phyloP scores from a whole-genome alignment of 2,113 vertebrate species.

The Platanista minor region DNA sequence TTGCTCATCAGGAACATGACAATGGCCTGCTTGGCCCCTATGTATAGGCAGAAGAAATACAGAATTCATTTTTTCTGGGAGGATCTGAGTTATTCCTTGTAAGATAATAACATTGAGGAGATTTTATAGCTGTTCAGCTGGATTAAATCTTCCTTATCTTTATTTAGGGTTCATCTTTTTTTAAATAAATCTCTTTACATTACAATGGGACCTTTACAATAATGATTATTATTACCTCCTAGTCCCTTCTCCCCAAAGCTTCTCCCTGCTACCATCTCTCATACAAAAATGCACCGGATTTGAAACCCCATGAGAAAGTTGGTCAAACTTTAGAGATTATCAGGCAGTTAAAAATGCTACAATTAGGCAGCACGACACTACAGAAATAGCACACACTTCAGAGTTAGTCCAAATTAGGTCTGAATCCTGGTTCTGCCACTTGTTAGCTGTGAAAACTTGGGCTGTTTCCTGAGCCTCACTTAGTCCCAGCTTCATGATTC shows the following conservation, averaged over 20 bases:
- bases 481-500: not conserved
- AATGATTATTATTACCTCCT: not conserved
- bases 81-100: conserved; percentile 37
- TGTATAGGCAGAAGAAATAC: not conserved
- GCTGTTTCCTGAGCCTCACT: not conserved
- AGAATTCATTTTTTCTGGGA: not conserved
- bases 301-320: not conserved
- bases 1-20: not conserved
- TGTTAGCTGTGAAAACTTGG: not conserved
- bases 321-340: not conserved
- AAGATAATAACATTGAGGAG: not conserved
- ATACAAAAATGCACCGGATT: not conserved
- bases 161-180: not conserved
- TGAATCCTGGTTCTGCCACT: not conserved
- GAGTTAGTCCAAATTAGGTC: not conserved
- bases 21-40: not conserved
- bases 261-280: not conserved
- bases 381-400: not conserved
- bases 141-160: conserved; percentile 37
- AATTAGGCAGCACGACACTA: not conserved
- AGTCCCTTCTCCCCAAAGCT: not conserved
- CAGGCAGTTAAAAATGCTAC: not conserved
- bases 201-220: not conserved
- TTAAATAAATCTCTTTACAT: not conserved
- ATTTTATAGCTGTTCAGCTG: conserved; percentile 3